Conservation (phyloP, 2,888 invertebrate species). For the Phortica magna region DNA sequence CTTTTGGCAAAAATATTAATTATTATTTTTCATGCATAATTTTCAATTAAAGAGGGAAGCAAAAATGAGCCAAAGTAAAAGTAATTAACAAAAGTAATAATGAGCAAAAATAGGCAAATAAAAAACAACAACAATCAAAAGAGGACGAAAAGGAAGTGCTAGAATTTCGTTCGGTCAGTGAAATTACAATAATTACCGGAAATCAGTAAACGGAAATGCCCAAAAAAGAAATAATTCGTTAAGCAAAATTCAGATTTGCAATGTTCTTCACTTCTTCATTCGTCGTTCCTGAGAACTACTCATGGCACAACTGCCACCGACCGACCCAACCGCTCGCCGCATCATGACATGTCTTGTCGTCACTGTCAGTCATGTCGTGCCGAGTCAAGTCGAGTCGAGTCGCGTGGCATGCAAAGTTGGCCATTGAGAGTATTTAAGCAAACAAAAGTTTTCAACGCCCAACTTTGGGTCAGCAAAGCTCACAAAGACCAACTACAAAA, state of each 20-base stretch:
- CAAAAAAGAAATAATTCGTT: constrained; percentile 58
- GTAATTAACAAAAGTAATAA: constrained; percentile 44
- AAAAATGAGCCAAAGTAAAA: neutral
- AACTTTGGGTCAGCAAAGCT: neutral
- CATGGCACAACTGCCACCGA: too few relatives aligned
- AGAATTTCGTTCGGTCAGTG: constrained; percentile 19
- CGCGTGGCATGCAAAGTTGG: constrained; percentile 19
- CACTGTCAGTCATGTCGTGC: constrained; percentile 11
- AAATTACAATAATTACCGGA: constrained; percentile 64
- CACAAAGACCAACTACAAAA: neutral
- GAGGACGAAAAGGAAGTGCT: constrained; percentile 37
- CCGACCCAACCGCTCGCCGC: neutral
- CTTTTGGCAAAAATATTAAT: constrained; percentile 10
- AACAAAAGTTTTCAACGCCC: constrained; percentile 35
- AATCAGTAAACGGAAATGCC: constrained; percentile 67
- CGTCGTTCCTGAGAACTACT: neutral
- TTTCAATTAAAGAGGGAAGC: constrained; percentile 59
- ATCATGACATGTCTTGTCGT: constrained; percentile 31
- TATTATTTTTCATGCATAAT: constrained; percentile 47
- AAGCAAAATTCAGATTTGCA: constrained; percentile 7
- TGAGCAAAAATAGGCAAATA: constrained; percentile 43
- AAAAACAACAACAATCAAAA: constrained; percentile 16
- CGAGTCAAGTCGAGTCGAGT: constrained; percentile 13
- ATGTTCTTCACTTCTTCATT: constrained; percentile 17
- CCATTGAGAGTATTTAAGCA: constrained; percentile 24